phyloP scores from a whole-genome alignment of 2,888 invertebrate genomes.

The Biston stratarius region DNA sequence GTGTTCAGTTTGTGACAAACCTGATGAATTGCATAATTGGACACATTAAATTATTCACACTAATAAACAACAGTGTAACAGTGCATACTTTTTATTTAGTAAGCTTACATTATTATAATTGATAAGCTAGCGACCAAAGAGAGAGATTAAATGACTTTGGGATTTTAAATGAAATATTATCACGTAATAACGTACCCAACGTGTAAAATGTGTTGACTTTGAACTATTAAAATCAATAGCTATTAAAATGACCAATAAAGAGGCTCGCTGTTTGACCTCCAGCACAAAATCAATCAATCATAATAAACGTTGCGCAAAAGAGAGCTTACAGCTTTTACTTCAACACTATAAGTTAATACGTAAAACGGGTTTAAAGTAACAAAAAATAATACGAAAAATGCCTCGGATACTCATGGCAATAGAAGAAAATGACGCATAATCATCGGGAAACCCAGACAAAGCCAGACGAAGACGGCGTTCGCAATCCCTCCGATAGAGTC shows the following conservation, averaged over 20 bases:
- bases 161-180: too few species aligned
- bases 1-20: too few species aligned
- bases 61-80: too few species aligned
- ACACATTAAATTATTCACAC: too few species aligned
- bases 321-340: conserved; percentile 4
- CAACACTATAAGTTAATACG: not conserved
- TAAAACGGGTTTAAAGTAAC: not conserved
- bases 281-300: conserved; percentile 33
- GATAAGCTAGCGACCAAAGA: too few species aligned
- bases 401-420: conserved; percentile 10
- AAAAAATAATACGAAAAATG: not conserved
- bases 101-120: too few species aligned
- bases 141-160: too few species aligned
- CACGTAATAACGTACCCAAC: too few species aligned
- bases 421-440: conserved; percentile 77
- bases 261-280: conserved; percentile 28
- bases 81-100: too few species aligned
- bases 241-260: conserved; percentile 23
- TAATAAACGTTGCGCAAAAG: conserved; percentile 28
- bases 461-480: conserved; percentile 80
- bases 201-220: conserved; percentile 6
- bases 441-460: conserved; percentile 82
- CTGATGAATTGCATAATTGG: too few species aligned
- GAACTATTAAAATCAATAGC: conserved; percentile 26
- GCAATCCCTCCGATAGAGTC: conserved; percentile 75